A percentile compares a stretch with the other conserved stretches of the same genome.
These are phyloP conservation scores for Avahi laniger DNA, from an alignment of 2,797 vertebrate genomes.

Conservation along the genomic window DNA sequence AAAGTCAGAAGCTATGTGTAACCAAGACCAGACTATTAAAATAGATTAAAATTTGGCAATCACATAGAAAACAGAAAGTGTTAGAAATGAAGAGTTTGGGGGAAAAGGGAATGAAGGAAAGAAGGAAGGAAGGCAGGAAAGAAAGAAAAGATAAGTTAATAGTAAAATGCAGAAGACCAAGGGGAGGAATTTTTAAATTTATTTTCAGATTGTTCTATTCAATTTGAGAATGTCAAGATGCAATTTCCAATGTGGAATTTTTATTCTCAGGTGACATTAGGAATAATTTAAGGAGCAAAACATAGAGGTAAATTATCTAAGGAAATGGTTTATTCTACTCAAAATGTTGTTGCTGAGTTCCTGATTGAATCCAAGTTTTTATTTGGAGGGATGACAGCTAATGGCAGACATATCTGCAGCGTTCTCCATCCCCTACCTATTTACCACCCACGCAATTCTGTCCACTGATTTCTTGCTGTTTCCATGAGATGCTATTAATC, in stretches of 20 bases:
- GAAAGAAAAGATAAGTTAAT: not conserved
- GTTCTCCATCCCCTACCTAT: not conserved
- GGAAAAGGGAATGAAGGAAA: not conserved
- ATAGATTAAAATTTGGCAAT: conserved; percentile 71
- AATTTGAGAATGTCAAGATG: not conserved
- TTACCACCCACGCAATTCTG: not conserved
- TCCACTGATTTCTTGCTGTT: not conserved
- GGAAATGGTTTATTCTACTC: not conserved
- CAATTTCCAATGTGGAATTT: conserved; percentile 43
- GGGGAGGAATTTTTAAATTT: not conserved
- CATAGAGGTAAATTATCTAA: conserved; percentile 35
- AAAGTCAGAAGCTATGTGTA: conserved; percentile 57
- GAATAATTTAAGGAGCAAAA: conserved; percentile 21
- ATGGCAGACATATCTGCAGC: not conserved
- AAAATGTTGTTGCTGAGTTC: not conserved
- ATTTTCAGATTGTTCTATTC: conserved; percentile 33
- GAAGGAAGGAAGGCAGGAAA: not conserved
- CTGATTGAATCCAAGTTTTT: not conserved
- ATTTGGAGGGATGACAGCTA: not conserved
- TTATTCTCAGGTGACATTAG: conserved; percentile 39
- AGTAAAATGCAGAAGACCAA: conserved; percentile 36
- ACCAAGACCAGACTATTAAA: conserved; percentile 51
- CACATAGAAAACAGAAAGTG: conserved; percentile 63
- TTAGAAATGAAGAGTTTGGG: conserved; percentile 59
- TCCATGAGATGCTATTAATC: not conserved